Base-by-base conservation (phyloP, 1,140 invertebrate genomes). In the Tetramorium parvispinum region DNA sequence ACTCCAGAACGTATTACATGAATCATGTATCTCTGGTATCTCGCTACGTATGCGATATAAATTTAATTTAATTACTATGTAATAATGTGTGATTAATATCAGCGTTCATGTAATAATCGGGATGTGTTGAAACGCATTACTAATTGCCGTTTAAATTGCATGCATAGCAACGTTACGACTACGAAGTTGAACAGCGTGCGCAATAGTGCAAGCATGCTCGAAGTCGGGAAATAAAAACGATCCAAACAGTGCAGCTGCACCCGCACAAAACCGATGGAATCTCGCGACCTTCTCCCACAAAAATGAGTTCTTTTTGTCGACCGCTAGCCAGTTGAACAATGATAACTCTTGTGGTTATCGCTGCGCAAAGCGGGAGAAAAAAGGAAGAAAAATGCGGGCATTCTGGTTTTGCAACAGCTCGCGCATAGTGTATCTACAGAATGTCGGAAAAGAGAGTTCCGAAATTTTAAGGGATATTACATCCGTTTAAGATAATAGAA, bases 61-160 rank as follows among this genome's bases (percentile, higher is more conserved):
- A 85, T 85, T 85, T 53, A 77, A 85, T 77, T 77, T 66, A 78
- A 85, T 85, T 85, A 85, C 55, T 18, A 46, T 85, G 46, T 85
- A 78, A 75, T 75, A 75, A 75, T 75, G 71, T 75, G 37, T 57
- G 51, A 85, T 85, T 85, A 85, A 85, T 85, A 85, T 65, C 59
- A 51, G 27, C 21, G 73, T 83, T 66, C 40, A 43, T 24, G 68
- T 46, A 83, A 83, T 83, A 83, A 83, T 83, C 68, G 40, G 13
- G 68, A 75, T 46, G 43, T 75, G 55, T 83, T 75, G 53, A 73
- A 83, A 83, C 53, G 68, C n/a, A 8, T 59, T 83, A 59, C 53
- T 83, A 83, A 83, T 83, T 83, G 53, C 79, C 40, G 27, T 73
- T 83, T 75, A 83, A 75, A 83, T 83, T 59, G 53, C 79, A 73